Conservation (phyloP, 2,797 vertebrate genomes). For the Thamnophis elegans region DNA sequence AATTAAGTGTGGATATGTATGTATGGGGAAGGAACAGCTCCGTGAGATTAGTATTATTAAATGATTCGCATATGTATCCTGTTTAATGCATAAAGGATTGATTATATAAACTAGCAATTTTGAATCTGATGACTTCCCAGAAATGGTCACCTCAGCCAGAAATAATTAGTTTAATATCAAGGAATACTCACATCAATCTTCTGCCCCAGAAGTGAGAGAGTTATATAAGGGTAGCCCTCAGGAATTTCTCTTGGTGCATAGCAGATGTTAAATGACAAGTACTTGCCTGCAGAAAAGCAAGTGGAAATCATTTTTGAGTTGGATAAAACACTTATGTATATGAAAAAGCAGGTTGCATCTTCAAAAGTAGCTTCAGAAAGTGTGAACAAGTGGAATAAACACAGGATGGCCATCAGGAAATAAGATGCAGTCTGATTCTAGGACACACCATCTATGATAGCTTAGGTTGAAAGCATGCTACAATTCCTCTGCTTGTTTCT, state of each 20-base stretch:
- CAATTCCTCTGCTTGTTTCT: background rate
- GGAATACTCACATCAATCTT: background rate
- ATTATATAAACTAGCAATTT: background rate
- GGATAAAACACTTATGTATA: background rate
- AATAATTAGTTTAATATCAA: background rate
- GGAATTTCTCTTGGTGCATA: background rate
- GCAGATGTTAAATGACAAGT: background rate
- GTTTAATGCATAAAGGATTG: background rate
- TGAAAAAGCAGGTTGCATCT: accelerated
- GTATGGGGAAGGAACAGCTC: background rate
- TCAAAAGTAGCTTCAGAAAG: too few relatives aligned
- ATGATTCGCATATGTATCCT: background rate
- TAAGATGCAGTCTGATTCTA: background rate
- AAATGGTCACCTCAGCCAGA: background rate
- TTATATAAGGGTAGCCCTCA: background rate
- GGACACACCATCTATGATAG: background rate
- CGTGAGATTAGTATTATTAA: background rate
- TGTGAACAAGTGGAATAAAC: background rate
- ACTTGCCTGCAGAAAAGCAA: background rate
- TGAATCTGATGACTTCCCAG: background rate
- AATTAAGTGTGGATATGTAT: background rate
- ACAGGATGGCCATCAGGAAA: background rate
- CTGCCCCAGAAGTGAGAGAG: background rate
- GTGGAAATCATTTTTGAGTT: background rate
- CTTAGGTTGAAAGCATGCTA: background rate